Base-by-base conservation (phyloP, 2,113 vertebrate genomes). In the Ctenodactylus gundi region DNA sequence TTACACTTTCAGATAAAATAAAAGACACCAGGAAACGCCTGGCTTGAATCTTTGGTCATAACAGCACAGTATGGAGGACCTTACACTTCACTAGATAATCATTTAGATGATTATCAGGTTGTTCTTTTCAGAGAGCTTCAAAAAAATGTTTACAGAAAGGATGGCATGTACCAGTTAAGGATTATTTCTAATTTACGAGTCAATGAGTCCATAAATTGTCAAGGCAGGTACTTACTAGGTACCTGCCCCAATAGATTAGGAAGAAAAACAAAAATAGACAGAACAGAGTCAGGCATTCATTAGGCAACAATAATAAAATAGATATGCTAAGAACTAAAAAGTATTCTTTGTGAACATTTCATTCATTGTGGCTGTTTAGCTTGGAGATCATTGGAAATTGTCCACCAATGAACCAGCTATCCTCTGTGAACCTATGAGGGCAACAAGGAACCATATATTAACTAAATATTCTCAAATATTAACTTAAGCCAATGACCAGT, bases 1-100 rank as follows among this genome's bases (percentile, higher is more conserved):
- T 97, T 90, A 96, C 57, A 90, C 92, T 92, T 90, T 88, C 91
- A 96, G 60, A 90, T 92, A 77, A 91, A 90, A 81, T 60, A 80
- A 70, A 86, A 92, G 78, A 88, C 46, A 95, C 49, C 49, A 77
- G 60, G 65, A 90, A 96, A 36, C 1, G 9, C 60, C 68, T 86
- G 55, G 36, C 72, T 83, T 94, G 87, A 76, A 36, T 77, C 85
- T 62, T 88, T 90, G 72, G 41, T 77, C 49, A 62, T 81, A 81
- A 94, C 23, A 72, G 78, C 62, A 85, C 72, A 85, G 23, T 34
- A 2, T 1, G 7, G 36, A 81, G 39, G 49, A 85, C 55, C 92
- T 89, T 90, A 93, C 15, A 85, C 51, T 58, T 92, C 58, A 93
- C 3, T 90, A 70, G 76, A 95, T 81, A 44, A 76, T 58, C 88